Evolutionary conservation across 1,140 invertebrate genomes (phyloP), one percentile per base, ranked within the genome.

Genomic region (Charaxes varanes): DNA sequence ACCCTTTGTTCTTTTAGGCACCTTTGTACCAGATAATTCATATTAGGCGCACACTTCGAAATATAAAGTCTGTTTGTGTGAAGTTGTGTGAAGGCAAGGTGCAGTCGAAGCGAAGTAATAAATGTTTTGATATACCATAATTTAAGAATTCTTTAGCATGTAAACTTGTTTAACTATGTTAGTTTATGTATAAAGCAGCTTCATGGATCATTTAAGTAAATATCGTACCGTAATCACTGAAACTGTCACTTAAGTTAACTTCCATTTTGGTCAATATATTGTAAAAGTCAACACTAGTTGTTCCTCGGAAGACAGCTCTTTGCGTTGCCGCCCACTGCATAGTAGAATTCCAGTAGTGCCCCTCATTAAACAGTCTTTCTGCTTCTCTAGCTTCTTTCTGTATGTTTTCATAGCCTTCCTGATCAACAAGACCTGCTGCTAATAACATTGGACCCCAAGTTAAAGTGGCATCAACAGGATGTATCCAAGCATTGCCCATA

Each of bases 401-500:
- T 15, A 91, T 88, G 22, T 61, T 46, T 3, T 87, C 68, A 42
- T 87, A 86, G 0, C 89, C 89, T 36, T 70, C 50, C 16, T 86
- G 72, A 58, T 92, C 90, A 4, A 92, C 81, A 40, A 91, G 84
- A 7, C 90, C 90, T 60, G 79, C 78, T 42, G 88, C 89, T 5
- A 88, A 62, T 6, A 91, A 88, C 8, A 96, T 78, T 0, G 91
- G 91, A 1, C 88, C 93, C 94, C 93, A 96, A 2, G 90, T 92
- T 27, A 91, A 68, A 0, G 92, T 90, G 8, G 91, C 91, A 62
- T 95, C 93, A 24, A 95, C 88, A 0, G 94, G 94, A 8, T 90
- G 92, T 32, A 95, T 93, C 94, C 94, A 96, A 0, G 93, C 89
- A 71, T 96, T 94, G 2, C 94, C 94, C 62, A 96, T 86, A 0